A percentile compares a stretch with the other conserved stretches of the same genome.
Evolutionary conservation across 1,140 invertebrate species (phyloP).

Genomic region (Scaptomyza graminum): DNA sequence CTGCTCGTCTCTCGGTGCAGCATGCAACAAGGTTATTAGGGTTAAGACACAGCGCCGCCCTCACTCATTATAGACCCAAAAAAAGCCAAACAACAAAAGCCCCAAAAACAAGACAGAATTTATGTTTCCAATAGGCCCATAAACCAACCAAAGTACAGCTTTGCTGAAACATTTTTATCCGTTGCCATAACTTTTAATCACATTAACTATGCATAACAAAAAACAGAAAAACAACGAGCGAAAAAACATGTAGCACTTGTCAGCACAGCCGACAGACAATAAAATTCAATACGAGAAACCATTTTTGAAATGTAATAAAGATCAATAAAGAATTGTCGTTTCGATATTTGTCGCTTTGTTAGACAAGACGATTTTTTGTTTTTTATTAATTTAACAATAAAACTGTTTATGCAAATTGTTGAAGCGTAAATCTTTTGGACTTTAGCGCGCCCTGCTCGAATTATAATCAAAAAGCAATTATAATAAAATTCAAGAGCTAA

Average conservation of each 20-base stretch:
- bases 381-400: constrained; percentile 81
- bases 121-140: neutral
- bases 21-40: constrained; percentile 71
- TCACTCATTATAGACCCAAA: constrained; percentile 2
- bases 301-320: constrained; percentile 74
- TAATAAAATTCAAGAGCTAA: constrained; percentile 59
- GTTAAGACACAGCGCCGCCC: constrained; percentile 55
- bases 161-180: constrained; percentile 38
- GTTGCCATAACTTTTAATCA: constrained; percentile 72
- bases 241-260: constrained; percentile 79
- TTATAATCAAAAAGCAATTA: constrained; percentile 77
- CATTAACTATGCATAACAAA: constrained; percentile 60
- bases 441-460: constrained; percentile 45
- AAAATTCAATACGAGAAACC: constrained; percentile 56
- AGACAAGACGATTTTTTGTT: constrained; percentile 43
- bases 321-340: constrained; percentile 63
- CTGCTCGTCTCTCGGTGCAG: constrained; percentile 12
- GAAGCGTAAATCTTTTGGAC: constrained; percentile 46
- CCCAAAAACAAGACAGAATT: constrained; percentile 18
- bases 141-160: constrained; percentile 21
- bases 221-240: constrained; percentile 69
- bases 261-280: constrained; percentile 73
- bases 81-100: neutral
- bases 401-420: constrained; percentile 76
- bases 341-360: constrained; percentile 40